Percentiles rank a stretch among this genome's conserved stretches.
Evolutionary conservation across 2,888 invertebrate species (phyloP).

Genomic region (Erebia palarica): DNA sequence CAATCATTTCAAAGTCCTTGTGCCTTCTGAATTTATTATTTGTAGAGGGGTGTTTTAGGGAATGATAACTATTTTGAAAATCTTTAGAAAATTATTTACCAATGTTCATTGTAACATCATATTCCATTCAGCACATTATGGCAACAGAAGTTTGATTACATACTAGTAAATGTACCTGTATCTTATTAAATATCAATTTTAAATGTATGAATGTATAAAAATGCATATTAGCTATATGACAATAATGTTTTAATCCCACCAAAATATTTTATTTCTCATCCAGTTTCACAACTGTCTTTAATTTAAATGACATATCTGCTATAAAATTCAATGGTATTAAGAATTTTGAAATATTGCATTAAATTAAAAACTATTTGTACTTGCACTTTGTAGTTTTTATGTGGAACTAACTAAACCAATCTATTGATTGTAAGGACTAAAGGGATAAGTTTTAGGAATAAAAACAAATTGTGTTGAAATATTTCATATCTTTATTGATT

Average conservation of each 20-base stretch:
- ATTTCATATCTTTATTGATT: constrained; percentile 6
- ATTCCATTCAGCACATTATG: constrained; percentile 26
- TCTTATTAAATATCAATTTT: constrained; percentile 24
- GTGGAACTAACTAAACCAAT: not conserved
- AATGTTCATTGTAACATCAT: constrained; percentile 23
- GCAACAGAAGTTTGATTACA: constrained; percentile 23
- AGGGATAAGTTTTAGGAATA: not conserved
- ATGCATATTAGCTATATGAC: constrained; percentile 48
- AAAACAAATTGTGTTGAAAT: not conserved
- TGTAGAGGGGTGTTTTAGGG: constrained; percentile 36
- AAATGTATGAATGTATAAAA: constrained; percentile 31
- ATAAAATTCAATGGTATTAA: constrained; percentile 45
- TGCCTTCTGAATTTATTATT: constrained; percentile 46
- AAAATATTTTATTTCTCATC: constrained; percentile 59
- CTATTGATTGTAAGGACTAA: not conserved
- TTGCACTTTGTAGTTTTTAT: constrained; percentile 26
- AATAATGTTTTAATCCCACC: constrained; percentile 64
- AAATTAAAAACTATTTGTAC: constrained; percentile 44
- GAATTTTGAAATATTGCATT: constrained; percentile 60
- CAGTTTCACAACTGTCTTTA: constrained; percentile 43
- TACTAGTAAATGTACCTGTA: constrained; percentile 25
- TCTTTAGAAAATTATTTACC: constrained; percentile 26
- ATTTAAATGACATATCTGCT: constrained; percentile 41
- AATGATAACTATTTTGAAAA: constrained; percentile 19
- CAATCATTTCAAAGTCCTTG: constrained; percentile 44